Base-by-base conservation (phyloP, 1,140 invertebrate genomes). In the Acyrthosiphon pisum region DNA sequence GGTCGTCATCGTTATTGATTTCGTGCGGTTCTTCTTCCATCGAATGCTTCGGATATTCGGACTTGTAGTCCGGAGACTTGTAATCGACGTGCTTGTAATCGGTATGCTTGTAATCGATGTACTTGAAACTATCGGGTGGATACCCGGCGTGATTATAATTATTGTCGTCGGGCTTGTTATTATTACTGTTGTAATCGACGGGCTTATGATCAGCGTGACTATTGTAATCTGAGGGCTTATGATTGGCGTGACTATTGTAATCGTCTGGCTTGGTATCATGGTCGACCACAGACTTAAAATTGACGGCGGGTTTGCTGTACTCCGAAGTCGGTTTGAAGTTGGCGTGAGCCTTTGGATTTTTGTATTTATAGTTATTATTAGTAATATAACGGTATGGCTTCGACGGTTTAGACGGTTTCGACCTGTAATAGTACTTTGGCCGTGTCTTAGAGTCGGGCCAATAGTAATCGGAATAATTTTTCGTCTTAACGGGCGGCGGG, bases 401-500 rank as follows among this genome's bases (percentile, higher is more conserved):
- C 0, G 3, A n/a, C n/a, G 60, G 50, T 18, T 11, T 89, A 2
- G 56, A 41, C 3, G 84, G 18, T 56, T 26, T 53, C 4, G 35
- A n/a, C 30, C 6, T 93, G 68, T 41, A 44, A 35, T 26, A n/a
- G 30, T 6, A 1, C 37, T 76, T 60, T 30, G 41, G 93, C 6
- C 30, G 84, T 11, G 50, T 26, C 23, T 86, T 93, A 1, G 6
- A 20, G 46, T 84, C 76, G 4, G 76, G 48, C 91, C 91, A 89
- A n/a, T 68, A 93, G 60, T 84, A 83, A n/a, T 90, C 93, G 48
- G 41, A 44, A 26, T 90, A 53, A 26, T 48, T 48, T 84, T 76
- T 90, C 46, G 88, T 90, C 37, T 90, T 90, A 6, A 90, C 68
- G 2, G 93, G 93, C 20, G 87, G 93, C 0, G 93, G 93, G 4